Evolutionary conservation across 2,888 invertebrate genomes (phyloP), one percentile per base, ranked within the genome.

Genomic region (Zhuqinia jingwanae): DNA sequence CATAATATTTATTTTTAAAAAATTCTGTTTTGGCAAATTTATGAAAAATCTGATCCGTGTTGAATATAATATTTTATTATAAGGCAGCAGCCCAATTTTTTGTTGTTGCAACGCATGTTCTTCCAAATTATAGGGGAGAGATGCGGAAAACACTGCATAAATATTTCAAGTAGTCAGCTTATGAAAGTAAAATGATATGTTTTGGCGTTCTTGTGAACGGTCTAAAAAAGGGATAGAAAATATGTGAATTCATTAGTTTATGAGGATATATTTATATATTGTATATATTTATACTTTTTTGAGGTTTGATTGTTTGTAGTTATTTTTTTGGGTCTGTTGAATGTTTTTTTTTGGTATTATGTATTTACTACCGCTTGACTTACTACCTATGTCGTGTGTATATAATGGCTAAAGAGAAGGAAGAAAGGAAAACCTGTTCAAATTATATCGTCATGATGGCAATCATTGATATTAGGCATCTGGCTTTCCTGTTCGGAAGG

Each of bases 381-480:
- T n/a, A n/a, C n/a, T n/a, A n/a, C n/a, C n/a, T n/a, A n/a, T n/a
- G n/a, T n/a, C n/a, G n/a, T n/a, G n/a, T n/a, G n/a, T n/a, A n/a
- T n/a, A n/a, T n/a, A n/a, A n/a, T n/a, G n/a, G n/a, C n/a, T 36
- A 58, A 11, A 22, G 2, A 22, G 63, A 20, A 80, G 45, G 65
- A 58, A 70, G 58, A 60, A 45, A 76, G 68, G 65, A 73, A 63
- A 76, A 56, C 63, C 56, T 84, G 84, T 87, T 89, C 81, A 89
- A 90, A 90, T 90, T 90, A 90, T 90, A 88, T 88, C 89, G 89
- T 90, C 90, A 90, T 88, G 90, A 90, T 90, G 89, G 90, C 89
- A 89, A 90, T 90, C 89, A 89, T 89, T 90, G 90, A 89, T 90
- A 89, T 90, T 90, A 89, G 89, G 90, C 89, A 90, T 89, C 89